phyloP scores from a whole-genome alignment of 2,113 vertebrate species.

The Loxodonta africana region DNA sequence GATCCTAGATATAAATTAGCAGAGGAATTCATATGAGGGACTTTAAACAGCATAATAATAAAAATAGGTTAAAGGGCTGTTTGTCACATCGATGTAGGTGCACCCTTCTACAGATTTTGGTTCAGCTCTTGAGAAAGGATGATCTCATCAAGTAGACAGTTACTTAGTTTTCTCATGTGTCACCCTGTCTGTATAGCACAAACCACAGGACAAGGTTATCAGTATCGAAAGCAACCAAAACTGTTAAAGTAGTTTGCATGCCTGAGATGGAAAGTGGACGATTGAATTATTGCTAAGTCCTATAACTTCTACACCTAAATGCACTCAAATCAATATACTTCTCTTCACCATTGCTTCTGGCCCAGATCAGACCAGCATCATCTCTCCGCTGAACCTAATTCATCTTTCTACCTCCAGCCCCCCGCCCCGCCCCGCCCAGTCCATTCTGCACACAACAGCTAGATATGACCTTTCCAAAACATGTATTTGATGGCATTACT shows the following conservation, averaged over 20 bases:
- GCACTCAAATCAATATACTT: background rate
- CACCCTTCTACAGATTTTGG: background rate
- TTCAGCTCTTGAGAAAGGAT: background rate
- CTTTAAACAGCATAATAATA: background rate
- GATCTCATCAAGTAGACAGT: background rate
- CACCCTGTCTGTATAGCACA: background rate
- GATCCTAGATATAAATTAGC: background rate
- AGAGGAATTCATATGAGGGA: background rate
- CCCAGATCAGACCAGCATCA: background rate
- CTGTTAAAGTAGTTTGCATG: background rate
- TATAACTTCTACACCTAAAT: background rate
- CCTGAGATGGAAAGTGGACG: background rate
- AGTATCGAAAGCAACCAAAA: background rate
- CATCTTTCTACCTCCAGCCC: background rate
- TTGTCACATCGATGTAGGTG: accelerated
- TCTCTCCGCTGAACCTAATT: background rate
- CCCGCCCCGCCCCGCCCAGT: too few relatives aligned
- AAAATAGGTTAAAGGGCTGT: background rate
- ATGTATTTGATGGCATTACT: background rate
- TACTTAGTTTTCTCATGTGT: background rate
- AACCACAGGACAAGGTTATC: background rate
- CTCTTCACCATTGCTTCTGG: background rate
- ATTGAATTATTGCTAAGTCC: background rate
- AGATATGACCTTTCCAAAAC: background rate
- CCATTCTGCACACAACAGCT: background rate